Evolutionary conservation across 92 coral and sea anemone species (phyloP).

Genomic region (Phenganax marumi): DNA sequence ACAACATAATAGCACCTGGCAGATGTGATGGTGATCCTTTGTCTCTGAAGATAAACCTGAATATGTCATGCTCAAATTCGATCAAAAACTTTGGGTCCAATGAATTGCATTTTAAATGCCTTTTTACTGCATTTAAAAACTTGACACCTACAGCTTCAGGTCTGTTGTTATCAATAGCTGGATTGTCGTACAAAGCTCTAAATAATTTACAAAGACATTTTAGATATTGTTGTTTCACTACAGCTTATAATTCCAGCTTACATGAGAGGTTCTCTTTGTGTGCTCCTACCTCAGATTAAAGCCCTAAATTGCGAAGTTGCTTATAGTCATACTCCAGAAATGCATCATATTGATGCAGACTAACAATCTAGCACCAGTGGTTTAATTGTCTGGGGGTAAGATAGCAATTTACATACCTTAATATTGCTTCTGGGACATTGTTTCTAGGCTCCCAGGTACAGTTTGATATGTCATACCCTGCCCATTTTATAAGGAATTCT

Average conservation of each 20-base stretch:
- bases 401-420: not conserved
- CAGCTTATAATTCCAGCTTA: not conserved
- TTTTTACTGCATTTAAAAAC: constrained; percentile 11
- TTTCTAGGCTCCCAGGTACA: constrained; percentile 23
- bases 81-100: constrained; percentile 14
- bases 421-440: not conserved
- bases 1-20: constrained; percentile 15
- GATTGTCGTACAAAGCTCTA: constrained; percentile 9
- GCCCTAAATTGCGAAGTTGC: not conserved
- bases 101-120: constrained; percentile 1
- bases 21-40: constrained; percentile 23
- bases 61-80: constrained; percentile 16
- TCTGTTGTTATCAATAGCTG: not conserved
- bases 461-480: constrained; percentile 3
- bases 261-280: not conserved
- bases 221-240: not conserved
- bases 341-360: not conserved
- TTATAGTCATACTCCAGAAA: too few relatives aligned
- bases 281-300: not conserved
- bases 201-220: constrained; percentile 6
- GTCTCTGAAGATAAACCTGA: constrained; percentile 3
- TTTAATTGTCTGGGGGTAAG: too few relatives aligned
- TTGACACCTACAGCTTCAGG: not conserved
- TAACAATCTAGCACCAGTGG: not conserved
- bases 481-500: constrained; percentile 22